Conservation (phyloP, 2,113 vertebrate genomes). For the Oncorhynchus keta region DNA sequence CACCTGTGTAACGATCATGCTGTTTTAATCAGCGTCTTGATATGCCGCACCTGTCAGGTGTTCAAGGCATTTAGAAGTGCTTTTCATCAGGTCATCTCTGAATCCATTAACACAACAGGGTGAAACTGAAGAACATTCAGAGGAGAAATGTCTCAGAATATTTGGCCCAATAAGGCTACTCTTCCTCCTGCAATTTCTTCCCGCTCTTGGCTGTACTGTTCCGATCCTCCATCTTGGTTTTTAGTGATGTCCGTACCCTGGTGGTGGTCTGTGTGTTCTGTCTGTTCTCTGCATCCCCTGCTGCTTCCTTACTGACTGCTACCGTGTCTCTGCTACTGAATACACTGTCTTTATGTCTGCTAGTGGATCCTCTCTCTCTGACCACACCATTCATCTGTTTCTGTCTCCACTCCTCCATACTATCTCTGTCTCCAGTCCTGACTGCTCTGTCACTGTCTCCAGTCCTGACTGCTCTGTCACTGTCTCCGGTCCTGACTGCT, state of each 20-base stretch:
- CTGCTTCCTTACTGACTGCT: slow-evolving; percentile 17
- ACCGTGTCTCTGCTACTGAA: not conserved
- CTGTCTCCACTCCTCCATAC: slow-evolving; percentile 1
- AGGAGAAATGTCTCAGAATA: slow-evolving; percentile 74
- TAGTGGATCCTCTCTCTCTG: not conserved
- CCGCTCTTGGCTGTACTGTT: slow-evolving; percentile 23
- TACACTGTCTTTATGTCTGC: not conserved
- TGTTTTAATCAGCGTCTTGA: too few species aligned
- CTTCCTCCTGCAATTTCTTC: slow-evolving; percentile 57
- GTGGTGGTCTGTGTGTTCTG: slow-evolving; percentile 4
- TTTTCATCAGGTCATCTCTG: not conserved
- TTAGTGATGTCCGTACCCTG: slow-evolving; percentile 48
- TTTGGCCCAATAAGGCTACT: slow-evolving; percentile 43
- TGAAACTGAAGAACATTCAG: slow-evolving; percentile 48
- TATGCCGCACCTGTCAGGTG: not conserved
- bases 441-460: not conserved
- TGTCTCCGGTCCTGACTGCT: not conserved
- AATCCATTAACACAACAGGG: not conserved
- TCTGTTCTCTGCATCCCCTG: not conserved
- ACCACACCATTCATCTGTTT: not conserved
- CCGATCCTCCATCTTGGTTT: slow-evolving; percentile 36
- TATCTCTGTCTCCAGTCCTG: not conserved
- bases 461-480: not conserved
- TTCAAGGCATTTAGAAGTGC: not conserved
- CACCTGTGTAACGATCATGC: too few species aligned